phyloP scores from a whole-genome alignment of 2,113 vertebrate species.

The Pelusios castaneus region DNA sequence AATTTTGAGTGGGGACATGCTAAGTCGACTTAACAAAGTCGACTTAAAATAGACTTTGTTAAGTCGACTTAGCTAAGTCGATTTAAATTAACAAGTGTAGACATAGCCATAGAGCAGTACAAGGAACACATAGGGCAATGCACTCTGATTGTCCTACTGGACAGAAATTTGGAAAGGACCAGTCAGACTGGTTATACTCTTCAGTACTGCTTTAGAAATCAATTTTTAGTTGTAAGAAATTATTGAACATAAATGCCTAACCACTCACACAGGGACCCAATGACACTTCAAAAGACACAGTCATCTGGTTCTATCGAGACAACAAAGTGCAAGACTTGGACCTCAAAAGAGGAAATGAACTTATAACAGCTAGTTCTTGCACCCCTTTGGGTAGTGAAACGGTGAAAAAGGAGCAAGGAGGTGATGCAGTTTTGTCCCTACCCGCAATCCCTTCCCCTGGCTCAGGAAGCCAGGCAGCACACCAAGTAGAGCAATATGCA shows the following conservation, averaged over 20 bases:
- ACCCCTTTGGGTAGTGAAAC: fast-evolving
- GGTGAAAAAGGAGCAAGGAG: background rate
- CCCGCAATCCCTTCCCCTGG: background rate
- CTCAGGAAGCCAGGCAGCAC: fast-evolving
- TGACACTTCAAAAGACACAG: background rate
- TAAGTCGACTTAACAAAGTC: too few species aligned
- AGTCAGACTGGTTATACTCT: background rate
- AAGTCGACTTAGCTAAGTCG: too few species aligned
- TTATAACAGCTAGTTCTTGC: fast-evolving
- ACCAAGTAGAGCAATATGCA: background rate
- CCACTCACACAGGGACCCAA: background rate
- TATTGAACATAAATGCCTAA: background rate
- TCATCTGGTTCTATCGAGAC: background rate
- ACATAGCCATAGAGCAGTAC: background rate
- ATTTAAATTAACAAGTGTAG: too few species aligned
- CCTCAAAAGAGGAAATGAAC: background rate
- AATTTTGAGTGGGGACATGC: too few species aligned
- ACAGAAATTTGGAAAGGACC: fast-evolving
- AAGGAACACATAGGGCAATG: background rate
- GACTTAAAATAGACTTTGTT: too few species aligned
- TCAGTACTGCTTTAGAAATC: background rate
- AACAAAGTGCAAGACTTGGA: background rate
- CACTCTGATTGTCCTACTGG: fast-evolving
- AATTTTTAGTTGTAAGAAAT: background rate
- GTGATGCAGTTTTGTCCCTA: background rate